Percentiles rank a stretch among this genome's conserved stretches.
phyloP scores from a whole-genome alignment of 2,797 vertebrate species.

The Acridotheres tristis region DNA sequence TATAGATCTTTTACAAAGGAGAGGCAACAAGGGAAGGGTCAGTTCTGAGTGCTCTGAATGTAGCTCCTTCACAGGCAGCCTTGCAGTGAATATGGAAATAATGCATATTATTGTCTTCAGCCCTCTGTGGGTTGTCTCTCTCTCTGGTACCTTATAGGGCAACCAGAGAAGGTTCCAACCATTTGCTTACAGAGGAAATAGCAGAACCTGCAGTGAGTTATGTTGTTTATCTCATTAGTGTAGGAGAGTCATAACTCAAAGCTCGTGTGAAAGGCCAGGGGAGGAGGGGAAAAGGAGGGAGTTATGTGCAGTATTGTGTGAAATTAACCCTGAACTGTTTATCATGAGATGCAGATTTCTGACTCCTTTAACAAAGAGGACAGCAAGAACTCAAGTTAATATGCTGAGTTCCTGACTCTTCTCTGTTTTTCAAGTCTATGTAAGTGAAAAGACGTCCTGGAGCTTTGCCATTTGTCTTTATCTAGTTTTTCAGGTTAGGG shows the following conservation, averaged over 20 bases:
- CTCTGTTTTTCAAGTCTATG: neutral
- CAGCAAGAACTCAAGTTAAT: constrained; percentile 8
- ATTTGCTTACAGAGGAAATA: constrained; percentile 71
- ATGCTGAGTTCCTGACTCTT: neutral
- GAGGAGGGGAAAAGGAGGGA: constrained; percentile 46
- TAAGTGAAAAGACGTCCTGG: neutral
- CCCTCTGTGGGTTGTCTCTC: neutral
- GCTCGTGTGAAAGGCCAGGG: constrained; percentile 36
- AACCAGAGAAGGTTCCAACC: constrained; percentile 52
- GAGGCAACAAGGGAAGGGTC: neutral
- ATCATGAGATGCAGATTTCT: constrained; percentile 34
- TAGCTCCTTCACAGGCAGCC: neutral
- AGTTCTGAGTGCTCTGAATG: neutral
- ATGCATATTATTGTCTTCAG: neutral
- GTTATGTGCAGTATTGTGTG: constrained; percentile 65
- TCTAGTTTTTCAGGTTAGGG: neutral
- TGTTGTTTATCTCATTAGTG: constrained; percentile 81
- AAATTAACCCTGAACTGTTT: constrained; percentile 72
- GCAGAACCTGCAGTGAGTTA: constrained; percentile 70
- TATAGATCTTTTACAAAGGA: neutral
- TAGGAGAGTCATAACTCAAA: constrained; percentile 76
- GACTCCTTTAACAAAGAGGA: constrained; percentile 41
- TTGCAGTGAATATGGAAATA: neutral
- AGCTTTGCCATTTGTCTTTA: neutral
- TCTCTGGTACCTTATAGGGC: constrained; percentile 66